Evolutionary conservation across 2,888 invertebrate genomes (phyloP).

Genomic region (Charanyca ferruginea): DNA sequence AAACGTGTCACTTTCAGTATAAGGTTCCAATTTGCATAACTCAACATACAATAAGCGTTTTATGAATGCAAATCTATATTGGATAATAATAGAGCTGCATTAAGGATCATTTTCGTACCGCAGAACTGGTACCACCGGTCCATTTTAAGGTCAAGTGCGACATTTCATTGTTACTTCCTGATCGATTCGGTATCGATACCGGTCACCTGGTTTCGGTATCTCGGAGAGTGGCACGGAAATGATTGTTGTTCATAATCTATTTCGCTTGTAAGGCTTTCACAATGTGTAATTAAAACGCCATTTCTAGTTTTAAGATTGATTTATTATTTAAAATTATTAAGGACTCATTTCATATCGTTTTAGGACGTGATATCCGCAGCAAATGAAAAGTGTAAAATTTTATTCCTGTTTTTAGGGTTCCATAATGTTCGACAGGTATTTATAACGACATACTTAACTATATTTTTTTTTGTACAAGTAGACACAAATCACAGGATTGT

Average conservation of each 20-base stretch:
- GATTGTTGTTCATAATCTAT: slow-evolving; percentile 63
- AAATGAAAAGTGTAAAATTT: too few species aligned
- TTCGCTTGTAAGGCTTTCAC: slow-evolving; percentile 60
- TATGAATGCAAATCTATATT: slow-evolving; percentile 57
- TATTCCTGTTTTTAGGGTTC: neutral
- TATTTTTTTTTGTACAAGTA: too few species aligned
- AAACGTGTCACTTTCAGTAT: neutral
- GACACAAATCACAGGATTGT: too few species aligned
- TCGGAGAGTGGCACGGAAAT: slow-evolving; percentile 63
- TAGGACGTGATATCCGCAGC: neutral
- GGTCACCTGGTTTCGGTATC: slow-evolving; percentile 65
- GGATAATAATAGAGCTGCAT: slow-evolving; percentile 36
- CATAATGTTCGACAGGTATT: too few species aligned
- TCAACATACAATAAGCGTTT: slow-evolving; percentile 36
- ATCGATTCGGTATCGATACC: slow-evolving; percentile 65
- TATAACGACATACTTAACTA: too few species aligned
- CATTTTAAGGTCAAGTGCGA: slow-evolving; percentile 77
- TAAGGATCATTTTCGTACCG: slow-evolving; percentile 45
- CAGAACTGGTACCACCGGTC: slow-evolving; percentile 61
- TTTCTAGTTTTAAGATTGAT: slow-evolving; percentile 4
- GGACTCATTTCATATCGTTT: neutral
- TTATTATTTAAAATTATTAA: slow-evolving; percentile 23
- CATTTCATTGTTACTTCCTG: slow-evolving; percentile 74
- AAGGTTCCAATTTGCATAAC: slow-evolving; percentile 32
- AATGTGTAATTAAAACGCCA: slow-evolving; percentile 58